These are phyloP conservation scores for Rhinolophus sinicus DNA, from an alignment of 2,113 vertebrate genomes.

Conservation along the genomic window DNA sequence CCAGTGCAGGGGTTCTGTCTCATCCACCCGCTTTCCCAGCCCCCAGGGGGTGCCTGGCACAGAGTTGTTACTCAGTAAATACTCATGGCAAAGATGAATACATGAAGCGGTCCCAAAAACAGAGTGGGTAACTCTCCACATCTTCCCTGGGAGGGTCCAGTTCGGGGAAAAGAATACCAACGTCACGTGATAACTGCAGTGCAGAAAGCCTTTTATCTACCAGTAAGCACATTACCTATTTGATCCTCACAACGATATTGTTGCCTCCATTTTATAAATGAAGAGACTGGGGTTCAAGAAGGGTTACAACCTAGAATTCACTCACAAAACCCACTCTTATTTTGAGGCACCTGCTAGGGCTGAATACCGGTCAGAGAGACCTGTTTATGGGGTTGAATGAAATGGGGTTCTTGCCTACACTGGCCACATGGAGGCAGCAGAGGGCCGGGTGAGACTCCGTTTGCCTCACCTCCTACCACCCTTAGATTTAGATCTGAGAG, in stretches of 20 bases:
- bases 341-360: neutral
- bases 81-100: neutral
- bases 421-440: neutral
- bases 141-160: neutral
- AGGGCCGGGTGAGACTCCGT: neutral
- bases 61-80: neutral
- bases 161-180: neutral
- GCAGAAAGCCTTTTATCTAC: neutral
- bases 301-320: neutral
- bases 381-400: neutral
- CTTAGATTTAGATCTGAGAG: neutral
- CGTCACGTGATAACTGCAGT: neutral
- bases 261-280: neutral
- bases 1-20: rapidly evolving
- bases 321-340: neutral
- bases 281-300: neutral
- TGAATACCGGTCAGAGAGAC: too few species aligned
- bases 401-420: neutral
- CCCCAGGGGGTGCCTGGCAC: neutral
- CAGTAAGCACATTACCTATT: neutral
- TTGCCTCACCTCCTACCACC: neutral
- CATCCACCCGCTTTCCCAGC: neutral
- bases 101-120: neutral
- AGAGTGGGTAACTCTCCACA: too few species aligned
- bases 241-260: neutral